Conservation (phyloP, 2,797 vertebrate species). For the Alcedo quadribrachys region DNA sequence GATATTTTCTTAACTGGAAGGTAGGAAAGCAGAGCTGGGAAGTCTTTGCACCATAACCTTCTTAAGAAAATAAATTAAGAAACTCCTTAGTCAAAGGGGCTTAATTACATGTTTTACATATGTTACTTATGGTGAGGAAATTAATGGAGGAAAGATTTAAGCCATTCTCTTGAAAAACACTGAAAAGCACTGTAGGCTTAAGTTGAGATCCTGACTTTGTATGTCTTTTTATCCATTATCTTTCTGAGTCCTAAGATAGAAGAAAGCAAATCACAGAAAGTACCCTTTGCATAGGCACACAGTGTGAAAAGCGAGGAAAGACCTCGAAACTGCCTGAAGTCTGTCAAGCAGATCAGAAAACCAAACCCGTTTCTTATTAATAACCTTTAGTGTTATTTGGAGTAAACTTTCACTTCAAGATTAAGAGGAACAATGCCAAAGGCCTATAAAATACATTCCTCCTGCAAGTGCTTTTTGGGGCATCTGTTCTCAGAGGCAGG, state of each 20-base stretch:
- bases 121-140: not conserved
- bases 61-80: not conserved
- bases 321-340: not conserved
- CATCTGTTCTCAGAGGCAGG: not conserved
- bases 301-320: not conserved
- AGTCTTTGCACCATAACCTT: not conserved
- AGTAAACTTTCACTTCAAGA: not conserved
- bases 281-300: not conserved
- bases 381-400: not conserved
- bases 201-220: not conserved
- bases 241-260: not conserved
- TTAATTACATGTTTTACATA: not conserved
- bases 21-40: not conserved
- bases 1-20: not conserved
- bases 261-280: not conserved
- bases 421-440: not conserved
- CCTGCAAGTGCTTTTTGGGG: not conserved
- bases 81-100: not conserved
- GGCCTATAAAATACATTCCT: not conserved
- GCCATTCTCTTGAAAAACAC: not conserved
- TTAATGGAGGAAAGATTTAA: not conserved
- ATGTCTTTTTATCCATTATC: not conserved
- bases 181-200: not conserved
- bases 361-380: not conserved
- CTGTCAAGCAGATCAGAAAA: not conserved